These are phyloP conservation scores for Nematolebias whitei DNA, from an alignment of 2,113 vertebrate genomes.

Conservation along the genomic window DNA sequence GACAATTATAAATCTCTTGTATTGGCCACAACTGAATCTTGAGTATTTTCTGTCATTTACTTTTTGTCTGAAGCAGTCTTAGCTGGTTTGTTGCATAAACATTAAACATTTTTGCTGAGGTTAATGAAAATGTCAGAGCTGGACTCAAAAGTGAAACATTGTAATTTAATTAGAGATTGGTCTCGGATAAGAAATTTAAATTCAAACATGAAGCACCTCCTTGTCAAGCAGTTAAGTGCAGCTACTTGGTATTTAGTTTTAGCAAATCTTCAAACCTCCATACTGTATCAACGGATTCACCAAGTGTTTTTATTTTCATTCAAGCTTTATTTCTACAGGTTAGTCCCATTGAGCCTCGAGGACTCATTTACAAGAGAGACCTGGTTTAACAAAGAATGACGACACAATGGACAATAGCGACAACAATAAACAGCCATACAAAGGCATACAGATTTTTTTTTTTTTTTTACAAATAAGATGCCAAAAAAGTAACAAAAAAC, in stretches of 20 bases:
- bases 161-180: background rate
- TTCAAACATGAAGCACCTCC: constrained; percentile 2
- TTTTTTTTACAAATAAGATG: too few species aligned
- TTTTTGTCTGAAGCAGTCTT: background rate
- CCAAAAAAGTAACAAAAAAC: too few species aligned
- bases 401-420: too few species aligned
- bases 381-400: too few species aligned
- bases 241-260: constrained; percentile 17
- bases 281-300: constrained; percentile 4
- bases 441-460: too few species aligned
- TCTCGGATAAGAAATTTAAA: constrained; percentile 1
- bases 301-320: too few species aligned
- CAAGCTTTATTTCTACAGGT: too few species aligned
- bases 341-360: too few species aligned
- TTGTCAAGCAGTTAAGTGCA: background rate
- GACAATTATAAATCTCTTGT: background rate
- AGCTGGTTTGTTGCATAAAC: background rate
- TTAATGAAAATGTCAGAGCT: constrained; percentile 8
- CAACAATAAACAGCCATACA: too few species aligned
- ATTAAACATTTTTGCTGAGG: background rate
- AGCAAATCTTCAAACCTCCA: background rate
- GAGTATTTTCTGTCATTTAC: background rate
- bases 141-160: constrained; percentile 14
- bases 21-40: background rate
- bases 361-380: too few species aligned